Base-by-base conservation (phyloP, 2,888 invertebrate species). In the Labia minor region DNA sequence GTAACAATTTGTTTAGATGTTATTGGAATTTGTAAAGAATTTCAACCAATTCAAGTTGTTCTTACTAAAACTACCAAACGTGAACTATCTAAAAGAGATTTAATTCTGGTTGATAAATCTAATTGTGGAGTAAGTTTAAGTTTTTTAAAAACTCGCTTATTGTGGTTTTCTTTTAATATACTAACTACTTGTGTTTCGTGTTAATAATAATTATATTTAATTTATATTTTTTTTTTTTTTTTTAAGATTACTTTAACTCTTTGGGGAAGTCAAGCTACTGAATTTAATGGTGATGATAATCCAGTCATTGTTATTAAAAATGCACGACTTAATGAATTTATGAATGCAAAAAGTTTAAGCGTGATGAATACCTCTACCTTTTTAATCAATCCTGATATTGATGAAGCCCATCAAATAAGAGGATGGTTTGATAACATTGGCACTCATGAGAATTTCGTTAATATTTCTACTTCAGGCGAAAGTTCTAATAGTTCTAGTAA, bases 381-480 rank as follows among this genome's bases (percentile, higher is more conserved):
- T 68, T 85, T 91, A 71, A 75, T 90, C 4, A 93, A 97, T 81
- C 97, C 98, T 0, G 95, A 97, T 75, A 81, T 95, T 21, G 84
- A 87, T 0, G 94, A 94, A 74, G 90, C 94, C 1, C 90, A 94
- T 76, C 81, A 76, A 62, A 81, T 99, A 63, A 85, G 91, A 67
- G 92, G 93, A 26, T 99, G 99, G 99, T 98, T 85, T 76, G 93
- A 92, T 75, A 85, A 86, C 71, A 87, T 86, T 21, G 93, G 92
- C 3, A 81, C 80, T 3, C 78, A 81, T 33, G 80, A 83, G 73
- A 84, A 86, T 14, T 75, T 82, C 11, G 83, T 81, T 68, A 86
- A 86, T 71, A 80, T 92, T 37, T 89, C 89, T 4, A 82, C 65
- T 67, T 63, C 19, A 19, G 81, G 83, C 83, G 75, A 71, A 66